Evolutionary conservation across 92 coral and sea anemone species (phyloP).

Genomic region (Phenganax stokvisi): DNA sequence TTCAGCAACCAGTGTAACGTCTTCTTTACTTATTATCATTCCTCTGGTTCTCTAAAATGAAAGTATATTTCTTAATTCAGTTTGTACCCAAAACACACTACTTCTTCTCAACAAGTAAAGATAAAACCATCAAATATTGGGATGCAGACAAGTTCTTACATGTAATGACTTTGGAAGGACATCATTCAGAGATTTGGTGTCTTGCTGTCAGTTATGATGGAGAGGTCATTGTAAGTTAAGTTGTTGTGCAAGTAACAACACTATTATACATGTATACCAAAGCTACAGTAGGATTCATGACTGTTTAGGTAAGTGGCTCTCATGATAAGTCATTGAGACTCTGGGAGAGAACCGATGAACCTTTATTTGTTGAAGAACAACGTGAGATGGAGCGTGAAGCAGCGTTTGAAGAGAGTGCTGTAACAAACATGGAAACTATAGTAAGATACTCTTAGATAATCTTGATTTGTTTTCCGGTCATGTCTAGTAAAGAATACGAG

Average conservation of each 20-base stretch:
- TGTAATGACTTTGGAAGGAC: constrained; percentile 89
- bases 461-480: too few relatives aligned
- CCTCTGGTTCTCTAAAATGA: background rate
- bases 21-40: background rate
- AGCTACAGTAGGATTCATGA: too few relatives aligned
- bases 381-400: constrained; percentile 90
- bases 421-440: constrained; percentile 62
- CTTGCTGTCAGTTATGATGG: constrained; percentile 81
- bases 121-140: constrained; percentile 92
- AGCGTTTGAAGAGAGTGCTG: constrained; percentile 66
- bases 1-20: background rate
- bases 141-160: constrained; percentile 94
- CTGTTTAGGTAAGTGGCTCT: constrained; percentile 73
- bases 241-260: background rate
- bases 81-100: constrained; percentile 92
- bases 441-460: constrained; percentile 41
- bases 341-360: constrained; percentile 98
- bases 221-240: constrained; percentile 66
- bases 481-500: background rate
- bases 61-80: constrained; percentile 44
- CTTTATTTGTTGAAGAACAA: constrained; percentile 79
- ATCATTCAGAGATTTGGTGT: constrained; percentile 92
- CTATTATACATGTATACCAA: constrained; percentile 12
- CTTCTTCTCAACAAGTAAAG: constrained; percentile 95
- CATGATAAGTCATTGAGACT: constrained; percentile 91